Evolutionary conservation across 2,113 vertebrate genomes (phyloP), one percentile per base, ranked within the genome.

Genomic region (Prochilodus magdalenae): DNA sequence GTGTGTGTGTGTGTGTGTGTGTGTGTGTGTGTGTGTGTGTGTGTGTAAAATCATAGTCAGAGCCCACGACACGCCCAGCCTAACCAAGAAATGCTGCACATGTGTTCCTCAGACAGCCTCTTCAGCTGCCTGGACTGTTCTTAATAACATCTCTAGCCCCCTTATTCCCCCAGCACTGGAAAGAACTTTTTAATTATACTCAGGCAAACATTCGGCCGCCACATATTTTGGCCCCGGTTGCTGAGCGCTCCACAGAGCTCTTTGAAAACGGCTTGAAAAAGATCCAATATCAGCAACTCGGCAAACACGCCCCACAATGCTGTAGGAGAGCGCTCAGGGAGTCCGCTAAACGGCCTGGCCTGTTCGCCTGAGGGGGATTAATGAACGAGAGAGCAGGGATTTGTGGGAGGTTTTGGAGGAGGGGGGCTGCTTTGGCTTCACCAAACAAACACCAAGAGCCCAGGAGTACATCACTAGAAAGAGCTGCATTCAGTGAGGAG

Each of bases 151-250:
- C 24, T 86, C 81, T 75, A 53, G 77, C 82, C 86, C 73, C 30
- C 77, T 74, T n/a, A 82, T 78, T 81, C 82, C 87, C 76, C 26
- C 81, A 70, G 63, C 29, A 76, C 84, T 85, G 89, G 87, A 85
- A 85, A 86, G 69, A 67, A 80, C 81, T 85, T 90, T 91, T 91
- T 90, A 87, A 93, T 90, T 89, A 91, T 82, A 75, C 86, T 88
- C 79, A 88, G 75, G 84, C 73, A 91, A 90, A 88, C 84, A 87
- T 86, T 90, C 79, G 59, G 76, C 70, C 47, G 55, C 75, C 79
- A 79, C 86, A 88, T 87, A 89, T 89, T 89, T 86, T 73, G 79
- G 26, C 62, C 72, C 69, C 53, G 49, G 77, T 79, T 89, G 87
- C 89, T 85, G 89, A 88, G 82, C 73, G 59, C 77, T 86, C 53